A percentile compares a stretch with the other conserved stretches of the same genome.
These are phyloP conservation scores for Himalopsyche kuldschensis DNA, from an alignment of 2,888 invertebrate genomes.

Conservation along the genomic window DNA sequence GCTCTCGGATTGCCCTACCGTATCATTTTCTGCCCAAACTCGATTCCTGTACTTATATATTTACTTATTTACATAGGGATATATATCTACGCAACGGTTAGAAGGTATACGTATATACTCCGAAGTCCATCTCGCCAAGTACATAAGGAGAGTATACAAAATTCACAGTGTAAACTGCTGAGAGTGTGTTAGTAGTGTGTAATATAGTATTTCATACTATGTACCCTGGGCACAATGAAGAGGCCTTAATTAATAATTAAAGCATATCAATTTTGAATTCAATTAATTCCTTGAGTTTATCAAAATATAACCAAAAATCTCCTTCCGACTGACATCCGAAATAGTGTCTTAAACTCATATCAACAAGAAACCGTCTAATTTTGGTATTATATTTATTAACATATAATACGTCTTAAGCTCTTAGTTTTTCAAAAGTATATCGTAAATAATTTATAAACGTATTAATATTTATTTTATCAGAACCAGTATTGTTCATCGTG, in stretches of 20 bases:
- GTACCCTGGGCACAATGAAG: background rate
- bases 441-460: too few species aligned
- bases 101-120: conserved; percentile 2
- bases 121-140: conserved; percentile 18
- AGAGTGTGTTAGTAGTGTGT: conserved; percentile 4
- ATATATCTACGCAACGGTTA: conserved; percentile 10
- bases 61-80: conserved; percentile 32
- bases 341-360: too few species aligned
- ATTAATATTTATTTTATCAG: too few species aligned
- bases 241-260: conserved; percentile 9
- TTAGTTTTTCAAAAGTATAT: too few species aligned
- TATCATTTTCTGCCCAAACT: conserved; percentile 35
- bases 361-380: too few species aligned
- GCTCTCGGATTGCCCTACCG: conserved; percentile 24
- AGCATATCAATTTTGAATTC: conserved; percentile 17
- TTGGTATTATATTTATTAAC: too few species aligned
- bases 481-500: too few species aligned
- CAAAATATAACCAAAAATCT: background rate
- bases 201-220: background rate
- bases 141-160: conserved; percentile 11
- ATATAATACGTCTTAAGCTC: too few species aligned
- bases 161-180: background rate
- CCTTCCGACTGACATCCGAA: too few species aligned
- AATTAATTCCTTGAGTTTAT: background rate
- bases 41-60: conserved; percentile 37